Evolutionary conservation across 2,797 vertebrate species (phyloP).

Genomic region (Gastrophryne carolinensis): DNA sequence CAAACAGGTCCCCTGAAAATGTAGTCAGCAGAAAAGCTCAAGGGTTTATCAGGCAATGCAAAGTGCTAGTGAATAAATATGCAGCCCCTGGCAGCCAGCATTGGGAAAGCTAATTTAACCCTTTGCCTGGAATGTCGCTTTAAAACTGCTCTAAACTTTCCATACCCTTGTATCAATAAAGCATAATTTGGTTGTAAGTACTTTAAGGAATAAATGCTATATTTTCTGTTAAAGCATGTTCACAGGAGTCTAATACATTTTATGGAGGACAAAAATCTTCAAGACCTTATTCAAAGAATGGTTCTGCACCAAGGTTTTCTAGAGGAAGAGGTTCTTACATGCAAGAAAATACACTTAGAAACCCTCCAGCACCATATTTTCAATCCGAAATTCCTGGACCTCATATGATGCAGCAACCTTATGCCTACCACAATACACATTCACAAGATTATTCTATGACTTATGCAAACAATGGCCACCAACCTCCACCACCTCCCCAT

Average conservation of each 20-base stretch:
- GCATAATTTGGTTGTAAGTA: too few relatives aligned
- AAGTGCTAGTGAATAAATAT: too few relatives aligned
- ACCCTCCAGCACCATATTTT: slow-evolving; percentile 1
- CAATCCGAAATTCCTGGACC: not conserved
- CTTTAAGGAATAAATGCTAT: too few relatives aligned
- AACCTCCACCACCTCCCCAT: not conserved
- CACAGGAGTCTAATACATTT: not conserved
- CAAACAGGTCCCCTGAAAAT: too few relatives aligned
- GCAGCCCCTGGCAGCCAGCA: too few relatives aligned
- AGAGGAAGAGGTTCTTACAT: not conserved
- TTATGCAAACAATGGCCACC: slow-evolving; percentile 16
- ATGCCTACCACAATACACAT: slow-evolving; percentile 7
- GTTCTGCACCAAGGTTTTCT: slow-evolving; percentile 2
- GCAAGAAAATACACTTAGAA: not conserved
- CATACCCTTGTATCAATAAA: too few relatives aligned
- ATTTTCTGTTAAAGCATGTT: not conserved
- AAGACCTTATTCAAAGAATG: slow-evolving; percentile 7
- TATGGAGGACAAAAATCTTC: not conserved
- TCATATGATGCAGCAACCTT: slow-evolving; percentile 13
- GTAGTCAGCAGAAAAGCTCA: too few relatives aligned
- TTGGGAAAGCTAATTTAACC: too few relatives aligned
- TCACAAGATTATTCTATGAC: slow-evolving; percentile 27
- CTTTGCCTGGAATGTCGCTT: too few relatives aligned
- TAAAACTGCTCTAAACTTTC: too few relatives aligned
- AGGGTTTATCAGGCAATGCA: too few relatives aligned